A percentile compares a stretch with the other conserved stretches of the same genome.
Conservation (phyloP, 2,113 vertebrate species). For the Laticauda laticaudata region DNA sequence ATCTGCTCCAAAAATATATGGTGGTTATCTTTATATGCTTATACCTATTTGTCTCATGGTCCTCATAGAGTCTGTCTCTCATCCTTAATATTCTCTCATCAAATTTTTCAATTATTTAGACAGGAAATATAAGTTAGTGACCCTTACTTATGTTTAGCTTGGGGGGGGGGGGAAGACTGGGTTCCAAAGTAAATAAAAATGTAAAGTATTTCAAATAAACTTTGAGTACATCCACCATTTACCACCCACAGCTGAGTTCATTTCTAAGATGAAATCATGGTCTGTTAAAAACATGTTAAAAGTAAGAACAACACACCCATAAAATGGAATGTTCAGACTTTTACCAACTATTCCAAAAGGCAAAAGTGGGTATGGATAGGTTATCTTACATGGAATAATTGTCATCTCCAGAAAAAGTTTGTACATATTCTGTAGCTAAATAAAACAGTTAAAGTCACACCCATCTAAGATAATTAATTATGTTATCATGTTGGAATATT, state of each 20-base stretch:
- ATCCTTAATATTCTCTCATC: constrained; percentile 42
- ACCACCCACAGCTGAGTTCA: constrained; percentile 58
- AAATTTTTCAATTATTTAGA: constrained; percentile 44
- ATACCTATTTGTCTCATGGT: constrained; percentile 46
- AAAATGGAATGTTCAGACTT: constrained; percentile 48
- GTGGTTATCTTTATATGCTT: not conserved
- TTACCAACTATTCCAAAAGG: constrained; percentile 38
- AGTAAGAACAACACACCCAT: constrained; percentile 40
- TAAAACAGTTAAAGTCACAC: not conserved
- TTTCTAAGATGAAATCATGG: constrained; percentile 43
- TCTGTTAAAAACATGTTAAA: constrained; percentile 48
- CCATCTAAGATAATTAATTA: not conserved
- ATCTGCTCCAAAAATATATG: not conserved
- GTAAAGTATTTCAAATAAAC: constrained; percentile 66
- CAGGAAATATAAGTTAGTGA: constrained; percentile 61
- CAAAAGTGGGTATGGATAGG: constrained; percentile 24
- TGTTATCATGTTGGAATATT: not conserved
- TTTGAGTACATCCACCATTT: constrained; percentile 58
- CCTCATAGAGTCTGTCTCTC: constrained; percentile 31
- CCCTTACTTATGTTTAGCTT: constrained; percentile 29
- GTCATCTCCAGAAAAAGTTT: constrained; percentile 8
- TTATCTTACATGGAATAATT: constrained; percentile 33
- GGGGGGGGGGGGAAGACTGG: not conserved
- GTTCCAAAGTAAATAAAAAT: constrained; percentile 60
- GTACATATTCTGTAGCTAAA: not conserved